Conservation (phyloP, 2,113 vertebrate species). For the Pachyramphus minor region DNA sequence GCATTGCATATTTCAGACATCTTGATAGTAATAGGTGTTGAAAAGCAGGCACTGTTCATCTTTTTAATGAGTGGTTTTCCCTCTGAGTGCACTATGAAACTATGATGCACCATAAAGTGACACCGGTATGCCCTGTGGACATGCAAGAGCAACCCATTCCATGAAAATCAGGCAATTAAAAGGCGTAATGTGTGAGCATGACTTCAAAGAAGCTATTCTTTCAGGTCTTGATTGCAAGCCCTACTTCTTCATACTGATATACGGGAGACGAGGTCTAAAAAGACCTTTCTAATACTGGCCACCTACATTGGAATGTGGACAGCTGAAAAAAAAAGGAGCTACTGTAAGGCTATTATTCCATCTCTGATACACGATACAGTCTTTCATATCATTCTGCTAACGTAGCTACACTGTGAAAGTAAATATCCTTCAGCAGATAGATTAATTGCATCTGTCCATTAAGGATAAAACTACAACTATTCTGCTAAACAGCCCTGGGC, state of each 20-base stretch:
- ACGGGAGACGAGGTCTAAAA: background rate
- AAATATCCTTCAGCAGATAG: background rate
- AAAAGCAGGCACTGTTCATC: conserved; percentile 30
- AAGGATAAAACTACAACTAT: background rate
- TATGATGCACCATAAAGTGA: conserved; percentile 49
- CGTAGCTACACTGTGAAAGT: background rate
- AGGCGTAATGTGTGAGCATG: background rate
- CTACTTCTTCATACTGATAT: background rate
- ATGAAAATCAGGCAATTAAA: conserved; percentile 46
- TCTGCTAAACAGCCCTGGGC: background rate
- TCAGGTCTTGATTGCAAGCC: background rate
- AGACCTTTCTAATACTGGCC: background rate
- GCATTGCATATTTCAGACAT: conserved; percentile 42
- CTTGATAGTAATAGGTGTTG: conserved; percentile 14
- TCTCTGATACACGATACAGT: background rate
- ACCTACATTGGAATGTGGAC: background rate
- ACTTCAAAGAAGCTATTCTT: conserved; percentile 16
- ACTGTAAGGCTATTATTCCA: background rate
- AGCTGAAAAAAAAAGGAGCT: background rate
- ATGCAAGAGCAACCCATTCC: background rate
- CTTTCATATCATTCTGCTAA: background rate
- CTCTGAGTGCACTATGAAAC: conserved; percentile 7
- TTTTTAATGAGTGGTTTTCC: conserved; percentile 58
- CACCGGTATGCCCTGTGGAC: conserved; percentile 23
- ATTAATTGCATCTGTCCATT: background rate